A percentile compares a stretch with the other conserved stretches of the same genome.
These are phyloP conservation scores for Enteromius radiatus DNA, from an alignment of 2,797 vertebrate genomes.

Conservation along the genomic window DNA sequence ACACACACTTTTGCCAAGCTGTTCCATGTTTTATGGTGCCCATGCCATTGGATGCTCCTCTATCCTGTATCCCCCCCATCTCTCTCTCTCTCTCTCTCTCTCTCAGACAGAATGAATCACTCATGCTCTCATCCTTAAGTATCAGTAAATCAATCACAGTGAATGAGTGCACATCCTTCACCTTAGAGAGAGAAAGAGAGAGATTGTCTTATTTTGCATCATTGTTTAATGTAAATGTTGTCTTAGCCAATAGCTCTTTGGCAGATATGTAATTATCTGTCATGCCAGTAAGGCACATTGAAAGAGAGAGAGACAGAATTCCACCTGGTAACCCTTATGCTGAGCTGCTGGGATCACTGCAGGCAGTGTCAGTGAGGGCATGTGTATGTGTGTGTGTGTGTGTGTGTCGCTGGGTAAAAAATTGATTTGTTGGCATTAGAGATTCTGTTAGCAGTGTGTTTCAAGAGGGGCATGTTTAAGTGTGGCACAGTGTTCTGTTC, in stretches of 20 bases:
- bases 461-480: slow-evolving; percentile 4
- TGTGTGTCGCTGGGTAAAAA: slow-evolving; percentile 10
- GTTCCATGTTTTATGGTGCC: slow-evolving; percentile 31
- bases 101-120: slow-evolving; percentile 25
- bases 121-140: slow-evolving; percentile 14
- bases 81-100: not conserved
- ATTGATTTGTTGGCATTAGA: slow-evolving; percentile 14
- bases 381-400: slow-evolving; percentile 7
- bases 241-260: slow-evolving; percentile 22
- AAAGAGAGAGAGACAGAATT: slow-evolving; percentile 16
- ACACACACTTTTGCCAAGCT: slow-evolving; percentile 34
- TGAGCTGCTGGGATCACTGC: slow-evolving; percentile 31
- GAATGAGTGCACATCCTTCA: slow-evolving; percentile 36
- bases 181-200: slow-evolving; percentile 4
- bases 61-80: not conserved
- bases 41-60: slow-evolving; percentile 10
- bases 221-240: slow-evolving; percentile 22
- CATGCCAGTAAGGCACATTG: slow-evolving; percentile 17
- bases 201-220: slow-evolving; percentile 20
- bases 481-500: slow-evolving; percentile 5
- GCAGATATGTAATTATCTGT: slow-evolving; percentile 33
- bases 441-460: not conserved
- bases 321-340: slow-evolving; percentile 43
- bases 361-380: slow-evolving; percentile 25
- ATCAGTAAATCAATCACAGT: slow-evolving; percentile 33